Base-by-base conservation (phyloP, 2,797 vertebrate genomes). In the Holocentrus rufus region DNA sequence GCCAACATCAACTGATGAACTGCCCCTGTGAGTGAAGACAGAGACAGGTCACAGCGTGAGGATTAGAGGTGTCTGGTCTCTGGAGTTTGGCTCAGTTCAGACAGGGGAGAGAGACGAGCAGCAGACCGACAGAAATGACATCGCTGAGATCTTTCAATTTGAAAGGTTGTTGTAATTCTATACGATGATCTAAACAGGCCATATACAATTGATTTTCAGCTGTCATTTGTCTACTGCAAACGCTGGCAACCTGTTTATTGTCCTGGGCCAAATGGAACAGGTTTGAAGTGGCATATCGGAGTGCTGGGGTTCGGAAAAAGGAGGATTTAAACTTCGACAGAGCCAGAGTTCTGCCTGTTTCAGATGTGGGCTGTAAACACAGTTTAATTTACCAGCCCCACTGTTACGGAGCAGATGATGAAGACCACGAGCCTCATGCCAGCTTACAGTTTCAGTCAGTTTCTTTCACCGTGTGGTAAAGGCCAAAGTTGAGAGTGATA, bases 331-430 rank as follows among this genome's bases (percentile, higher is more conserved):
- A 68, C 58, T 46, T 76, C 18, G 62, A 65, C 69, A 49, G 50
- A 65, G 76, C 65, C 79, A 85, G 77, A 74, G 49, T 73, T 79
- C 80, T 80, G 80, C 66, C 72, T 66, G 83, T 64, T 65, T 68
- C 60, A 77, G 76, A 68, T 55, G 49, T 74, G 72, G 65, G 82
- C 52, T 76, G 73, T 89, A 89, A 88, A 90, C 79, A 86, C 27
- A 9, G 31, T 55, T 83, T 82, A 64, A 84, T 84, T 84, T 79
- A 83, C 63, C 61, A 55, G 68, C 79, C 79, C 75, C 53, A 69
- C 71, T 71, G 60, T 58, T 78, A 67, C 17, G 72, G 76, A 85
- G 74, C 63, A 76, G 74, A 74, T 76, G 76, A 77, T 74, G 79
- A 72, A 81, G 68, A 85, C 25, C 39, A 44, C 1, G 6, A 60